Base-by-base conservation (phyloP, 2,888 invertebrate species). In the Dermolepida albohirtum region DNA sequence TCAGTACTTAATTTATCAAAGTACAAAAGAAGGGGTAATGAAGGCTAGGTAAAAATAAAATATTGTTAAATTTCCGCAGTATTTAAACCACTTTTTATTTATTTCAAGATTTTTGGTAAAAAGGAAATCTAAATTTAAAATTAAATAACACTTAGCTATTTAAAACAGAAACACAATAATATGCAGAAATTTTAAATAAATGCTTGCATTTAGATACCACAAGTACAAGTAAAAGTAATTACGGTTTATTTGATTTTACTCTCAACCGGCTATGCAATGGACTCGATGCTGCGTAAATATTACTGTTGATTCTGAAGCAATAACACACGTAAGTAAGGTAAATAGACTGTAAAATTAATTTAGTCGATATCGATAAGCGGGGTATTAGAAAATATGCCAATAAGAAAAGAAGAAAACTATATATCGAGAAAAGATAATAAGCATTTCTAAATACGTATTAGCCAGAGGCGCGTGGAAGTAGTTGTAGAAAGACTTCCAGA, bases 401-500 rank as follows among this genome's bases (percentile, higher is more conserved):
- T 69, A 52, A 63, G 27, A 55, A 47, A 65, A 59, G 49, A 22
- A 50, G 41, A 34, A 54, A 70, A 64, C 67, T 54, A 57, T 34
- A 34, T 69, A 73, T 73, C 73, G 11, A 29, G 44, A 47, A 17
- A 29, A 59, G 27, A 44, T 59, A 59, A 55, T 55, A 43, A 68
- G 68, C 68, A 70, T 70, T 71, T 73, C 67, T 67, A 73, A 73
- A 75, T 74, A 74, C 72, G 70, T 71, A 71, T 49, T 47, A 52
- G 75, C 75, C 74, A 69, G 44, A 22, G 71, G 74, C 70, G 47
- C 69, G 66, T 71, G 66, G 69, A 71, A 71, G 70, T 70, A 68
- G 68, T 66, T 68, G 70, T 51, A 69, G 68, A 73, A 69, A 70
- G 68, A 70, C 70, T 71, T 54, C 71, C 70, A 74, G 73, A 76